Conservation (phyloP, 2,113 vertebrate species). For the Elachura formosa region DNA sequence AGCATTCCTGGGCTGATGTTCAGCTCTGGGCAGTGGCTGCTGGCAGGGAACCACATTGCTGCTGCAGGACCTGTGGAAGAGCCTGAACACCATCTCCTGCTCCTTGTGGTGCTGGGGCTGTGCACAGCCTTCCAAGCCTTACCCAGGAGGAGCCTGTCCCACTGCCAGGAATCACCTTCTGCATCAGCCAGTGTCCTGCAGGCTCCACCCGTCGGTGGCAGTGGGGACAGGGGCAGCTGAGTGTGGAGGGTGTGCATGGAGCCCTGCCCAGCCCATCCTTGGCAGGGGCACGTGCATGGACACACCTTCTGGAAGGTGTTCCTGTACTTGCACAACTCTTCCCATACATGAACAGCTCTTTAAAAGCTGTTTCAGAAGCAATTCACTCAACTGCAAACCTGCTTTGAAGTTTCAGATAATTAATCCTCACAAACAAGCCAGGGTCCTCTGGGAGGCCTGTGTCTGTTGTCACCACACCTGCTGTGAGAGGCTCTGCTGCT, state of each 20-base stretch:
- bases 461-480: background rate
- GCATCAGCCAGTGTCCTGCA: background rate
- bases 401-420: background rate
- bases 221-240: background rate
- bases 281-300: fast-evolving
- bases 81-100: background rate
- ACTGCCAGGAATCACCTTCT: background rate
- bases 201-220: fast-evolving
- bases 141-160: background rate
- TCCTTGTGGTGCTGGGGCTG: background rate
- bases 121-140: background rate
- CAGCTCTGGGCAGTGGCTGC: background rate
- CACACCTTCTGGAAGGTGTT: background rate
- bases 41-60: background rate
- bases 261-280: background rate
- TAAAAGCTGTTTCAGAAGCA: background rate
- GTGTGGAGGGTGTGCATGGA: background rate
- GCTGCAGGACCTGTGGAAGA: background rate
- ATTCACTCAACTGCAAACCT: background rate
- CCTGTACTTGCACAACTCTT: background rate
- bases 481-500: background rate
- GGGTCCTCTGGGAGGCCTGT: background rate
- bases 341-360: background rate
- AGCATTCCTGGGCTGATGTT: background rate
- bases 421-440: background rate